Evolutionary conservation across 2,888 invertebrate species (phyloP), one percentile per base, ranked within the genome.

Genomic region (Drosophila hamatofila): DNA sequence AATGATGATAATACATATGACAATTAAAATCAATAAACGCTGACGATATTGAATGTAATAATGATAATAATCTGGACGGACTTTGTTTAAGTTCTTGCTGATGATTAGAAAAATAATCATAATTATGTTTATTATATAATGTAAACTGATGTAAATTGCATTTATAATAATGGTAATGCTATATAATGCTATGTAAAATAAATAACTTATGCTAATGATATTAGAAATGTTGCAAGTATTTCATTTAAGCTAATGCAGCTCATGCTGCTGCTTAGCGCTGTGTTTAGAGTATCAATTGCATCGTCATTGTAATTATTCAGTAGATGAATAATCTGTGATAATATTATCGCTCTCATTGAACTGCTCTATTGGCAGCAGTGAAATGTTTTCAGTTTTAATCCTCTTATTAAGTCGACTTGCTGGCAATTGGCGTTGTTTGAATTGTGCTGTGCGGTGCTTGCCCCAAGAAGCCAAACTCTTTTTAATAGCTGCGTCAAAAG

Each of bases 401-500:
- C 12, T n/a, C 11, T 37, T n/a, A 14, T 6, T 44, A 23, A 23
- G 44, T 23, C 4, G 12, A 18, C 42, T 21, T 21, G 25, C 12
- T 59, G 51, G 48, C 35, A 35, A 14, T 35, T 35, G 35, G 14
- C 35, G 35, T 33, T 46, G 23, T 12, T 30, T 30, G 23, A 33
- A 30, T 52, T 48, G 27, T 11, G 33, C n/a, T n/a, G n/a, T n/a
- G 30, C 30, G 8, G 30, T 9, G 30, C 30, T 27, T 3, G 14
- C 23, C 27, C n/a, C 58, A 25, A 69, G 56, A 35, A 12, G 39
- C 11, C 11, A 55, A 65, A 61, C 66, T 66, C 66, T 73, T 71
- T 70, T 78, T 74, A 81, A 76, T 65, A 48, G 73, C 51, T 51
- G 59, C 63, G 63, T 54, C 49, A 59, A 79, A 79, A 74, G 75